These are phyloP conservation scores for Cryptocephalus primarius DNA, from an alignment of 2,888 invertebrate genomes.

Conservation along the genomic window DNA sequence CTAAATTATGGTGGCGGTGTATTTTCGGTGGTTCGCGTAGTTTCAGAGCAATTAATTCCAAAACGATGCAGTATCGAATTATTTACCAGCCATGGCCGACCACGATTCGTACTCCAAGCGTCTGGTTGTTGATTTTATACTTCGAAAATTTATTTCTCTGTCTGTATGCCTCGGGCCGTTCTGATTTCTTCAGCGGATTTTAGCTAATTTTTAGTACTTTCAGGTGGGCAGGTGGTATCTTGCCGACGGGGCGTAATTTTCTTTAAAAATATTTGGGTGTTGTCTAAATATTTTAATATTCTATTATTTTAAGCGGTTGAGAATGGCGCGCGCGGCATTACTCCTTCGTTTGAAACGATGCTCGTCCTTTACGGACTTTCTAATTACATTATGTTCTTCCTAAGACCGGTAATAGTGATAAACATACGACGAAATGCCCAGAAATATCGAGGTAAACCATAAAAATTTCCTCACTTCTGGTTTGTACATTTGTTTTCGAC, in stretches of 20 bases:
- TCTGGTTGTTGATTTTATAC: conserved; percentile 14
- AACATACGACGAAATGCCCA: no score
- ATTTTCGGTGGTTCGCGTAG: conserved; percentile 15
- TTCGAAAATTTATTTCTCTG: conserved; percentile 33
- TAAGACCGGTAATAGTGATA: no score
- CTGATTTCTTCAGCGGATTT: conserved; percentile 18
- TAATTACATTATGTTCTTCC: no score
- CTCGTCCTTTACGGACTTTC: not conserved
- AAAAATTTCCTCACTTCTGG: no score
- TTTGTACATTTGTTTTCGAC: no score
- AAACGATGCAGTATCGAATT: conserved; percentile 25
- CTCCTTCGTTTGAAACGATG: not conserved
- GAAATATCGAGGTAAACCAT: no score
- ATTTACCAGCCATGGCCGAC: conserved; percentile 31
- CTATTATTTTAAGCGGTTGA: conserved; percentile 34
- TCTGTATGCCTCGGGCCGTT: conserved; percentile 6
- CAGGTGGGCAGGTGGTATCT: conserved; percentile 14
- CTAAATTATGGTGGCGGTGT: conserved; percentile 27
- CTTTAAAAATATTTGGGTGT: conserved; percentile 35
- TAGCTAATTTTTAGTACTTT: conserved; percentile 26
- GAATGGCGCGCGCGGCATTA: conserved; percentile 31
- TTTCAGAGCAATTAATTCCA: conserved; percentile 29
- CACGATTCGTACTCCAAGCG: conserved; percentile 20
- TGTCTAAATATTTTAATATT: conserved; percentile 34
- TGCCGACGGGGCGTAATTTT: conserved; percentile 9